phyloP scores from a whole-genome alignment of 2,113 vertebrate species.

The Poeciliopsis prolifica region DNA sequence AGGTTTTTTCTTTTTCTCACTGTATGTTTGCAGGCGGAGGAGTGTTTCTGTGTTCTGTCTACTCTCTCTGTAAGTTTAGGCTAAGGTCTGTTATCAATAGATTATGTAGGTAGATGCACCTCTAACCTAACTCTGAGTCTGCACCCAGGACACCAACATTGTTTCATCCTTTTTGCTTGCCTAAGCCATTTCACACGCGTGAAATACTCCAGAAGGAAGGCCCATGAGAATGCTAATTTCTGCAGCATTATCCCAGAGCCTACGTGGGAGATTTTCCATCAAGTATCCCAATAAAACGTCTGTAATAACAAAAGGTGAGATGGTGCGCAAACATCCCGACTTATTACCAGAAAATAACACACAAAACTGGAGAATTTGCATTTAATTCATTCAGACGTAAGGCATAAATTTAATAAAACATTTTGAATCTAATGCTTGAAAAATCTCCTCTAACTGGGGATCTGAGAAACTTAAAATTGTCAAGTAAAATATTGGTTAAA shows the following conservation, averaged over 20 bases:
- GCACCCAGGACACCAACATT: slow-evolving; percentile 45
- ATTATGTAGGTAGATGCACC: slow-evolving; percentile 63
- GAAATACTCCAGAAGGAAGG: not conserved
- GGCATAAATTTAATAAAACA: not conserved
- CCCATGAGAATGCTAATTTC: not conserved
- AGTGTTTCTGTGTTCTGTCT: slow-evolving; percentile 46
- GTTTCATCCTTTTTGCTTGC: slow-evolving; percentile 28
- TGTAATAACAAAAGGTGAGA: not conserved
- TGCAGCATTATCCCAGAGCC: not conserved
- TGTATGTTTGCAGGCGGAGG: slow-evolving; percentile 34
- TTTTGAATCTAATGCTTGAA: not conserved
- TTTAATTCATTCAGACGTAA: not conserved
- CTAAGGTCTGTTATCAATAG: slow-evolving; percentile 67
- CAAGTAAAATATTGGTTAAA: not conserved
- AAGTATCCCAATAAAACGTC: not conserved
- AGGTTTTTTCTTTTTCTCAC: slow-evolving; percentile 29
- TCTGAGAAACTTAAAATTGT: not conserved
- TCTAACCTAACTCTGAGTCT: not conserved
- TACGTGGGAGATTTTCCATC: not conserved
- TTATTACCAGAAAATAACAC: not conserved
- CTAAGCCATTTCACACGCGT: not conserved
- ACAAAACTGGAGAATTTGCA: not conserved
- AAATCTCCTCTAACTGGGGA: not conserved
- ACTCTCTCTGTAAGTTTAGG: slow-evolving; percentile 47
- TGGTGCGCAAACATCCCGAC: not conserved